Evolutionary conservation across 37 sponge, comb jelly and placozoan species (phyloP), one percentile per base, ranked within the genome.

Genomic region (Trichoplax adhaerens): DNA sequence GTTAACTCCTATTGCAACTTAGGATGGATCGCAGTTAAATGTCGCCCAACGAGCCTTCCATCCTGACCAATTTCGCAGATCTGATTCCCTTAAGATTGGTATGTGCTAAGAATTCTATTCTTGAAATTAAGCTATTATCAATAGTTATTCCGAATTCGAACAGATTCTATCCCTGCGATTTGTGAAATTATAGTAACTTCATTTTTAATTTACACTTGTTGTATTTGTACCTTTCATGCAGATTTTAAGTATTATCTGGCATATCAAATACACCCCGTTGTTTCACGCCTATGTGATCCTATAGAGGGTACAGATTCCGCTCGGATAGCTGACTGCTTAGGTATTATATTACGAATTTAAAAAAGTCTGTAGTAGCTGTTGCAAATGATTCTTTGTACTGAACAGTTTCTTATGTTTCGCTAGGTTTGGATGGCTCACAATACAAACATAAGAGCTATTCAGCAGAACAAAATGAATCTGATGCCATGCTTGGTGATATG

Each of bases 251-350:
- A 87, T 64, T 92, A 87, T 72, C 85, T 92, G 3, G 83, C 82
- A n/a, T 74, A 65, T 46, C 78, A 80, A 53, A 54, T 94, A 4
- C 95, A 94, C 65, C 87, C 90, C 58, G 95, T 94, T 29, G 87
- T 94, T 5, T 75, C 85, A 49, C 75, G 95, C 49, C 82, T 94
- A 1, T 94, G 95, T 77, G 87, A 81, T 53, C 90, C 95, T 58
- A 89, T 94, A 6, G 76, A 80, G 5, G 90, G 90, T 0, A 83
- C 83, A 2, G 90, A 86, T 46, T 64, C 79, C n/a, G 90, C 95
- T 1, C 78, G 74, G 52, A 76, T 94, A 5, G 95, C 95, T 3
- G 80, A 84, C 7, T 86, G 81, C 61, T 60, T 94, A 68, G 88
- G 93, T 68, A 52, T 56, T 71, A 63, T 51, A 54, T 2, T 48